phyloP scores from a whole-genome alignment of 2,113 vertebrate species.

The Nyctereutes procyonoides region DNA sequence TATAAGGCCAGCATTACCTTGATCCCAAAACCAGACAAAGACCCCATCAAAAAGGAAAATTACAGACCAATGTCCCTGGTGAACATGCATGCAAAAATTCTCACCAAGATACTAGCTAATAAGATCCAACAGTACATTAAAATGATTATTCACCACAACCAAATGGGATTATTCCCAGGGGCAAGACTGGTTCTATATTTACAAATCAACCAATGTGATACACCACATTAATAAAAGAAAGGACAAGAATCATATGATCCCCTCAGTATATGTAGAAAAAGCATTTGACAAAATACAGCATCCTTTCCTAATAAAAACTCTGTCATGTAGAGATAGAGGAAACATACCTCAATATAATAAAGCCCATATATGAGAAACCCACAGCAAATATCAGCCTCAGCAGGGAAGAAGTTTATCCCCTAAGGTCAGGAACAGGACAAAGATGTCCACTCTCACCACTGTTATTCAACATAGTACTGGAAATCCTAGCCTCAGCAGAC shows the following conservation, averaged over 20 bases:
- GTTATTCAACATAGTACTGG: background rate
- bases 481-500: background rate
- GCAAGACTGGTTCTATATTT: background rate
- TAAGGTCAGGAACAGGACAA: background rate
- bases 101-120: too few relatives aligned
- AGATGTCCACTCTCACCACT: background rate
- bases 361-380: too few relatives aligned
- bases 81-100: background rate
- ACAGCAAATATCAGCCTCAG: too few relatives aligned
- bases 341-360: background rate
- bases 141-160: background rate
- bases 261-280: background rate
- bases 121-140: background rate
- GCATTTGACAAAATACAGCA: background rate
- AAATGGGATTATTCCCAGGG: background rate
- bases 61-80: background rate
- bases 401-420: too few relatives aligned
- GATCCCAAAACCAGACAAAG: background rate
- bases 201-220: background rate
- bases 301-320: background rate
- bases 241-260: background rate
- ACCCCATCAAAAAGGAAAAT: background rate
- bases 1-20: background rate
- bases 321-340: background rate
- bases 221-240: background rate